Conservation (phyloP, 2,888 invertebrate genomes). For the Teinopalpus imperialis region DNA sequence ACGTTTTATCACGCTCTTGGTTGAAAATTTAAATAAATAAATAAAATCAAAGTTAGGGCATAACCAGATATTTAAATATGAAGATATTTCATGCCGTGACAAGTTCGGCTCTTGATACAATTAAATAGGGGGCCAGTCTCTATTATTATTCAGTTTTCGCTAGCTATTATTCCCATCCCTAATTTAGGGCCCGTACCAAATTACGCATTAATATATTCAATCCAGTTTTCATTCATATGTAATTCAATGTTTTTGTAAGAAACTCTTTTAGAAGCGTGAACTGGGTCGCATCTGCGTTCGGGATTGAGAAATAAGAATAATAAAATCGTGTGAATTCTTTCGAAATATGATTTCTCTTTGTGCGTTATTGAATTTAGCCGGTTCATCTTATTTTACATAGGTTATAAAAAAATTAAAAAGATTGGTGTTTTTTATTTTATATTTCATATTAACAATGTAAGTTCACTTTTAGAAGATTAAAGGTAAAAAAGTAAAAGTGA, state of each 20-base stretch:
- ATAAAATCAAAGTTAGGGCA: no score
- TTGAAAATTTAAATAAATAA: no score
- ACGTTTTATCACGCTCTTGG: no score
- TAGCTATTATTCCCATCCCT: slow-evolving; percentile 70
- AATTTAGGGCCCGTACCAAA: slow-evolving; percentile 73
- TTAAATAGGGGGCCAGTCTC: slow-evolving; percentile 56
- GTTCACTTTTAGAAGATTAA: no score
- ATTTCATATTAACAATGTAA: no score
- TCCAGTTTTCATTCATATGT: slow-evolving; percentile 79
- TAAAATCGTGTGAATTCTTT: slow-evolving; percentile 57
- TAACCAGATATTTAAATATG: slow-evolving; percentile 38
- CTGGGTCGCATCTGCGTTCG: slow-evolving; percentile 71
- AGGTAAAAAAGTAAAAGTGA: no score
- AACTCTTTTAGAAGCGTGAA: slow-evolving; percentile 64
- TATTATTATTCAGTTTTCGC: slow-evolving; percentile 63
- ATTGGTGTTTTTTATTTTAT: no score
- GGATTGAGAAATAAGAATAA: slow-evolving; percentile 74
- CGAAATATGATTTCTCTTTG: slow-evolving; percentile 25
- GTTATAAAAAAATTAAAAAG: no score
- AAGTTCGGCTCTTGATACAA: slow-evolving; percentile 59
- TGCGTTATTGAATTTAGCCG: slow-evolving; percentile 2
- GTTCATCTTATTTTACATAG: no score
- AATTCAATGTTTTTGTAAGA: slow-evolving; percentile 73
- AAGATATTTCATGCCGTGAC: slow-evolving; percentile 51
- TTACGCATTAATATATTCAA: slow-evolving; percentile 77